Evolutionary conservation across 1,140 invertebrate species (phyloP).

Genomic region (Pseudomyrmex dendroicus): DNA sequence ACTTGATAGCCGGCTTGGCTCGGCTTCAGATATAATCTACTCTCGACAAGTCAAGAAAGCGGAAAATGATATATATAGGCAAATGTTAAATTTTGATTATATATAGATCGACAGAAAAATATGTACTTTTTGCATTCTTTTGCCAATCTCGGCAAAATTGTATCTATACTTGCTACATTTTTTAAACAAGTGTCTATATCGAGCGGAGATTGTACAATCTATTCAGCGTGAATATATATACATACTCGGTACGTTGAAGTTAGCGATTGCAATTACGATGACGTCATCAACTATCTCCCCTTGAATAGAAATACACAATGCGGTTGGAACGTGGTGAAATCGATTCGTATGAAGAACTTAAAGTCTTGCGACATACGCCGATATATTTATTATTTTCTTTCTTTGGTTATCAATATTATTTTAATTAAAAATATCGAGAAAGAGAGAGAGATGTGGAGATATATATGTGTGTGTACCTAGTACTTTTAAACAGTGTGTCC

Average conservation of each 20-base stretch:
- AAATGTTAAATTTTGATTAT: constrained; percentile 28
- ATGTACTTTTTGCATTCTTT: constrained; percentile 2
- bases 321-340: constrained; percentile 35
- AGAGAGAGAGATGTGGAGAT: neutral
- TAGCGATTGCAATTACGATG: constrained; percentile 37
- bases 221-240: neutral
- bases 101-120: constrained; percentile 5
- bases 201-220: constrained; percentile 6
- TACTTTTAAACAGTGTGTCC: constrained; percentile 15
- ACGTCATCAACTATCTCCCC: constrained; percentile 37
- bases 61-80: constrained; percentile 46
- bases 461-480: neutral
- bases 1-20: constrained; percentile 54
- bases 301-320: constrained; percentile 40
- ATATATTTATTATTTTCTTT: neutral
- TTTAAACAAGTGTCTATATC: neutral
- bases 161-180: neutral
- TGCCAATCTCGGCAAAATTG: neutral
- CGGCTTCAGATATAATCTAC: constrained; percentile 51
- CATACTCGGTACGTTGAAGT: constrained; percentile 8
- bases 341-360: constrained; percentile 22
- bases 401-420: neutral
- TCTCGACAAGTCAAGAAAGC: constrained; percentile 35
- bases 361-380: neutral
- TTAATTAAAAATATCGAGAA: neutral